Evolutionary conservation across 2,888 invertebrate species (phyloP).

Genomic region (Cheilosia vernalis): DNA sequence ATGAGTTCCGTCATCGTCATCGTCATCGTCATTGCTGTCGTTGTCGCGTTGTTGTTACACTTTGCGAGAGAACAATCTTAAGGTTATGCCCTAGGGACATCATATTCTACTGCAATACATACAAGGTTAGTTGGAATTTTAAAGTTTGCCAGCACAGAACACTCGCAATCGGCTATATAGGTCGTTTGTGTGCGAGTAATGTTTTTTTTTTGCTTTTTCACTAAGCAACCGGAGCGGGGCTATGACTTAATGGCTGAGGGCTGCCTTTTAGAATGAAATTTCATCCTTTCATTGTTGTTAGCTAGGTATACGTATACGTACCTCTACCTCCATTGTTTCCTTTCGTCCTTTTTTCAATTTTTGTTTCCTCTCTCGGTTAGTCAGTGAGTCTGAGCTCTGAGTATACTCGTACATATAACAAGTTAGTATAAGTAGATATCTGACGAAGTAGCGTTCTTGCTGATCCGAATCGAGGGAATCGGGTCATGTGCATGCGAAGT

Average conservation of each 20-base stretch:
- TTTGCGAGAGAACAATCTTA: conserved; percentile 57
- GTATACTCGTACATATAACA: conserved; percentile 23
- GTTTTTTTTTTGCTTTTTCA: background rate
- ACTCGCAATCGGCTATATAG: conserved; percentile 31
- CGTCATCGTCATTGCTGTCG: conserved; percentile 18
- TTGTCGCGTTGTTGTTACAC: conserved; percentile 11
- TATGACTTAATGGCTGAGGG: conserved; percentile 67
- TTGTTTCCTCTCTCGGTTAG: conserved; percentile 8
- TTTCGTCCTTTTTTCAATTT: conserved; percentile 18
- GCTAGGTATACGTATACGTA: background rate
- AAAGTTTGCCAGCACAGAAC: conserved; percentile 42
- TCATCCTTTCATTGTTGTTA: conserved; percentile 65
- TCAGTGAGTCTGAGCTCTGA: background rate
- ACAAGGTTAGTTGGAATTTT: conserved; percentile 62
- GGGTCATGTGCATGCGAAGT: conserved; percentile 65
- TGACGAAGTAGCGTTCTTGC: conserved; percentile 15
- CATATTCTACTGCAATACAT: conserved; percentile 54
- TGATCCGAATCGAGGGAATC: conserved; percentile 60
- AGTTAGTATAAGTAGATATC: conserved; percentile 21
- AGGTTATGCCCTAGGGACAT: conserved; percentile 72
- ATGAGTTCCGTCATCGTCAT: conserved; percentile 61
- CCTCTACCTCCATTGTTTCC: background rate
- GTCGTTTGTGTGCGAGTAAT: conserved; percentile 22
- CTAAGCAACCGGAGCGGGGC: conserved; percentile 42
- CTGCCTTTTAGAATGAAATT: conserved; percentile 67